Evolutionary conservation across 2,797 vertebrate genomes (phyloP).

Genomic region (Tiaroga cobitis): DNA sequence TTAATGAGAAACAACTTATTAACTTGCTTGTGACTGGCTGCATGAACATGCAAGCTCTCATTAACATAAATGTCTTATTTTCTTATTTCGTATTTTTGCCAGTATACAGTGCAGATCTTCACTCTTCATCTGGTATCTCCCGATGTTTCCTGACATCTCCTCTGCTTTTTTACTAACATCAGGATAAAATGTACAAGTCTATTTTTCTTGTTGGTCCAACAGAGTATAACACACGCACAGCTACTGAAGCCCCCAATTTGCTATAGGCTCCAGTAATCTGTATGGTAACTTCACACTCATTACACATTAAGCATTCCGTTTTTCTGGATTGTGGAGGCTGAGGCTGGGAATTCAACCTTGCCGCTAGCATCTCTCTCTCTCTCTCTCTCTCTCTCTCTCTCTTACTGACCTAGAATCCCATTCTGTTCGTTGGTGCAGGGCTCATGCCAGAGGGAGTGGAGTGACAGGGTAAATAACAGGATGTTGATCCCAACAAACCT

Average conservation of each 20-base stretch:
- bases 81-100: not conserved
- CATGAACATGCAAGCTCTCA: not conserved
- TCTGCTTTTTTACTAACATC: conserved; percentile 10
- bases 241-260: not conserved
- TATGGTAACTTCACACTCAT: conserved; percentile 20
- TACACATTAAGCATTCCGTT: conserved; percentile 9
- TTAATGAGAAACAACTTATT: too few relatives aligned
- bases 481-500: conserved; percentile 34
- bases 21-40: not conserved
- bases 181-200: not conserved
- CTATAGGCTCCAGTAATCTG: not conserved
- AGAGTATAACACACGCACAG: not conserved
- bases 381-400: conserved; percentile 2
- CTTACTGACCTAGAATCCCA: conserved; percentile 41
- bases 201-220: not conserved
- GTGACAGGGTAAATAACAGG: conserved; percentile 30
- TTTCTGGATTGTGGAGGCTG: not conserved
- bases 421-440: conserved; percentile 27
- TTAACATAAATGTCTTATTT: not conserved
- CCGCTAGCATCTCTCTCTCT: conserved; percentile 22
- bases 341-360: conserved; percentile 32
- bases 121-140: not conserved
- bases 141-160: not conserved
- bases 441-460: conserved; percentile 20
- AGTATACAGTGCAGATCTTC: not conserved